Percentiles rank a stretch among this genome's conserved stretches.
Evolutionary conservation across 1,140 invertebrate species (phyloP).

Genomic region (Doryteuthis pealeii): DNA sequence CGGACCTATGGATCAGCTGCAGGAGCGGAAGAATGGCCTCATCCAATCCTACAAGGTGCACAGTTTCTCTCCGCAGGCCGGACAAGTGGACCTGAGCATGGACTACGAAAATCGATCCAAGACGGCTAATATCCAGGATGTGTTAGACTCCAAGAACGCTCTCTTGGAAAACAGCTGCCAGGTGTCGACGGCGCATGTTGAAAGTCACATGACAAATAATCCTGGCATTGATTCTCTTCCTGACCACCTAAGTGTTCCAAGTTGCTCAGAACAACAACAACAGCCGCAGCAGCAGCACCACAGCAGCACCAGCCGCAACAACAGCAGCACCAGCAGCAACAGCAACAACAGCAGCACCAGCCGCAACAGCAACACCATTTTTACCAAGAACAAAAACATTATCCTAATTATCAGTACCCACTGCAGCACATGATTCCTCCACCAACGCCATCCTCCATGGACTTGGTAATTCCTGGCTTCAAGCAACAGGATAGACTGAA

Average conservation of each 20-base stretch:
- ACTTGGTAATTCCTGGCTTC: not conserved
- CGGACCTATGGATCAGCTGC: not conserved
- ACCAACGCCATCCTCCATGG: not conserved
- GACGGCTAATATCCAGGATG: not conserved
- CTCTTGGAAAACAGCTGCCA: not conserved
- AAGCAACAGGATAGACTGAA: not conserved
- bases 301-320: not conserved
- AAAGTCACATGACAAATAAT: not conserved
- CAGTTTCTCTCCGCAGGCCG: not conserved
- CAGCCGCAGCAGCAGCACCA: not conserved
- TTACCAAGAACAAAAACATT: constrained; percentile 2
- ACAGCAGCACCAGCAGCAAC: too few relatives aligned
- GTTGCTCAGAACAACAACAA: not conserved
- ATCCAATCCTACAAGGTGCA: not conserved
- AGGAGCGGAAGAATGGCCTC: not conserved
- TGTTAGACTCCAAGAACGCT: not conserved
- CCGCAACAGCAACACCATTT: not conserved
- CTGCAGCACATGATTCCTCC: not conserved
- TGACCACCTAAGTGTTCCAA: not conserved
- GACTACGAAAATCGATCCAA: not conserved
- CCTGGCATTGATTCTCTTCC: not conserved
- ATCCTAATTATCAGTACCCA: not conserved
- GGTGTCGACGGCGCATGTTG: not conserved
- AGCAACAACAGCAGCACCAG: not conserved
- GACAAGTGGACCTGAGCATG: not conserved